phyloP scores from a whole-genome alignment of 2,113 vertebrate genomes.

The Podiceps cristatus region DNA sequence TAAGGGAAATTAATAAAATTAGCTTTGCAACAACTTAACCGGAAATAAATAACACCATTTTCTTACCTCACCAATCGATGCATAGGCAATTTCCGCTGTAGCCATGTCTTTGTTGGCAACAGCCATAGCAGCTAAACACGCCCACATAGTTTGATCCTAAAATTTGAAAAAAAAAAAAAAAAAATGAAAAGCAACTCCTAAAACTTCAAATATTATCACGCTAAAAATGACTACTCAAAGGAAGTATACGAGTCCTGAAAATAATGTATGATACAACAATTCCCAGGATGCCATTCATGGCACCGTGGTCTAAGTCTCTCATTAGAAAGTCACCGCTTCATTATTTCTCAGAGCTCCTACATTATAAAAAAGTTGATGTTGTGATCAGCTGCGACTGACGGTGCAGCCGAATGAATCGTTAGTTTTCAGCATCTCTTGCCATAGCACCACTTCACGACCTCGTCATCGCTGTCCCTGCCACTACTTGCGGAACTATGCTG shows the following conservation, averaged over 20 bases:
- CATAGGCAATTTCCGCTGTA: slow-evolving; percentile 92
- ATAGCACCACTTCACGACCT: background rate
- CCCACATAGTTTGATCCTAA: slow-evolving; percentile 92
- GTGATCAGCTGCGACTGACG: background rate
- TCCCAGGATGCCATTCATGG: background rate
- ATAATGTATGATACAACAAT: rapidly evolving
- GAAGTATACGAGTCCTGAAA: background rate
- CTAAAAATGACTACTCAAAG: background rate
- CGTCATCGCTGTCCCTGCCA: rapidly evolving
- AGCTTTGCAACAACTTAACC: background rate
- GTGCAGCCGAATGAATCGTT: background rate
- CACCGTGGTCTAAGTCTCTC: rapidly evolving
- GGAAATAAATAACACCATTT: background rate
- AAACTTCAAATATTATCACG: background rate
- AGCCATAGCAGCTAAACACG: slow-evolving; percentile 96
- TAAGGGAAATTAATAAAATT: background rate
- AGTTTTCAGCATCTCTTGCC: background rate
- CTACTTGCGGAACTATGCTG: background rate
- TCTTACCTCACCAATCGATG: slow-evolving; percentile 90
- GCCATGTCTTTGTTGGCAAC: slow-evolving; percentile 88
- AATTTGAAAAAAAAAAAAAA: background rate
- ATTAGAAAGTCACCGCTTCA: background rate
- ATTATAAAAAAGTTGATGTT: background rate
- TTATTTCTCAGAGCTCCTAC: background rate
- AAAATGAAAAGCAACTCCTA: background rate